These are phyloP conservation scores for Creontiades dilutus DNA, from an alignment of 2,888 invertebrate species.

Conservation along the genomic window DNA sequence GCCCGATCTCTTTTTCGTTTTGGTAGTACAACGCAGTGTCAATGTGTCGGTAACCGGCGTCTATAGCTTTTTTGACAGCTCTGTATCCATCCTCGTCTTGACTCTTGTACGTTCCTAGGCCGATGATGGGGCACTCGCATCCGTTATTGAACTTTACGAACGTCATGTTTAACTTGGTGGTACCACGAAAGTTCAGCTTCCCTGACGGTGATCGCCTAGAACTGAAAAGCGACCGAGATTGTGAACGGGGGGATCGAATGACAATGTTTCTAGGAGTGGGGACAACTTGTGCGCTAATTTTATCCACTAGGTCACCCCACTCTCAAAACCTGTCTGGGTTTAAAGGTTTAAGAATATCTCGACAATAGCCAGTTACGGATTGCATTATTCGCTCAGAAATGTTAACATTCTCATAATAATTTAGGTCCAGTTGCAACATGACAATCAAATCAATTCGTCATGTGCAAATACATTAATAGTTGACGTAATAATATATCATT, in stretches of 20 bases:
- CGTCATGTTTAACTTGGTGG: background rate
- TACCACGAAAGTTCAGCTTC: background rate
- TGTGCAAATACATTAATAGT: too few relatives aligned
- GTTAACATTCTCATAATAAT: background rate
- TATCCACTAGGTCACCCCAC: slow-evolving; percentile 64
- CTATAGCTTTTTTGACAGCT: slow-evolving; percentile 86
- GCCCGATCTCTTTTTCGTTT: slow-evolving; percentile 87
- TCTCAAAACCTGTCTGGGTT: background rate
- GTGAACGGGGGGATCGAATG: slow-evolving; percentile 10
- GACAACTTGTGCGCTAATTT: slow-evolving; percentile 29
- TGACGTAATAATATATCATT: too few relatives aligned
- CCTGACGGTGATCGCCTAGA: slow-evolving; percentile 26
- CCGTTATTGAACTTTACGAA: slow-evolving; percentile 69
- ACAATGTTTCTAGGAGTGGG: slow-evolving; percentile 54
- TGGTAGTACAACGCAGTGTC: slow-evolving; percentile 87
- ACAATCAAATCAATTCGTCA: background rate
- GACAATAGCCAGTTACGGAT: background rate
- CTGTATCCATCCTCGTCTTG: slow-evolving; percentile 76
- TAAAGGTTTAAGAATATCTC: background rate
- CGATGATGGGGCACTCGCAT: slow-evolving; percentile 65
- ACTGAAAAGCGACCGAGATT: slow-evolving; percentile 34
- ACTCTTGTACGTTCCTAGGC: slow-evolving; percentile 64
- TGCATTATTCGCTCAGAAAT: background rate
- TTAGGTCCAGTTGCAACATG: background rate
- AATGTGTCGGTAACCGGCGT: slow-evolving; percentile 87